Base-by-base conservation (phyloP, 2,888 invertebrate genomes). In the Cryptus viduatorius region DNA sequence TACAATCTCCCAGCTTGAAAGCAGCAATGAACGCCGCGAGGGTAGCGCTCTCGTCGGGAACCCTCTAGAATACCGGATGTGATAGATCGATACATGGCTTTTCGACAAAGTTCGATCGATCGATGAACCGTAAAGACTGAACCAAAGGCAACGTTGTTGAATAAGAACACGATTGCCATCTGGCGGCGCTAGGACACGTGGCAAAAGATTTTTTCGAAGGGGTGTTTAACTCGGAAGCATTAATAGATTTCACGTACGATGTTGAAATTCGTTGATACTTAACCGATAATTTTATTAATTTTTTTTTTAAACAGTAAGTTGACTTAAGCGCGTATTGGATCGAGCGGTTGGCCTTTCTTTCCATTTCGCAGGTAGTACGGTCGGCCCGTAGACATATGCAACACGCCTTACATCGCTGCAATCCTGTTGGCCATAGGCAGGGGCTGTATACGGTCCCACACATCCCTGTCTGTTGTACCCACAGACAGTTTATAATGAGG, bases 81-180 rank as follows among this genome's bases (percentile, higher is more conserved):
- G 72, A 73, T 73, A 65, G 79, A 79, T 67, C 65, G 79, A 46
- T 53, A 37, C 29, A 73, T 48, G 65, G 31, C 68, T 72, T 53
- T 81, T 81, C 81, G 24, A 61, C 68, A 8, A 75, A 69, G 44
- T 75, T 76, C 29, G 50, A 81, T 50, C 75, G 69, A 68, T 50
- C 44, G 24, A 50, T 37, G 50, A 59, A 64, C 81, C 12, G 48
- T 75, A 37, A 29, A 81, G 75, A 69, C 14, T 14, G 69, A 19
- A 31, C n/a, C 48, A 16, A 56, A 12, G 75, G 37, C 50, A 42
- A 16, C 16, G 10, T 16, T 8, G 37, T 8, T 37, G n/a, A 37
- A 16, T 14, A 7, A n/a, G 14, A 64, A 16, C 37, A 16, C 37
- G 64, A 64, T 64, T 8, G 10, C 42, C 64, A 42, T 64, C 16